A percentile compares a stretch with the other conserved stretches of the same genome.
phyloP scores from a whole-genome alignment of 2,888 invertebrate species.

The Epinotia brunnichana region DNA sequence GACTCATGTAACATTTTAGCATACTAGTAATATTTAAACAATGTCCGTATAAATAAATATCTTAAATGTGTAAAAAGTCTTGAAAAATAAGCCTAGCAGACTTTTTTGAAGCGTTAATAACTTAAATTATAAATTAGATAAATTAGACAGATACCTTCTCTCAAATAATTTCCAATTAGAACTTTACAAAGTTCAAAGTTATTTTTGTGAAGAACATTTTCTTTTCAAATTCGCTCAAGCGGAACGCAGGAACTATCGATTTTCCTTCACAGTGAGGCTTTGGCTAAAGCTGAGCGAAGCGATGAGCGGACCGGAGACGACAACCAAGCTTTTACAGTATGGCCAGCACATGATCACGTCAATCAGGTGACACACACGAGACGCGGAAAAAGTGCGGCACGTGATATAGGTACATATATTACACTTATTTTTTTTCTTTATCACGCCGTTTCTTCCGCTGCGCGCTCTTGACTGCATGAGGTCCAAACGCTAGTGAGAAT shows the following conservation, averaged over 20 bases:
- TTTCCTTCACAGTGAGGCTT: not conserved
- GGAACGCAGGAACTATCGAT: constrained; percentile 34
- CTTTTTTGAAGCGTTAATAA: constrained; percentile 17
- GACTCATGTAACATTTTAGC: too few relatives aligned
- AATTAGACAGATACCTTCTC: constrained; percentile 35
- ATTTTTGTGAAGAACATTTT: constrained; percentile 33
- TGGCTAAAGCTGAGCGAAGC: not conserved
- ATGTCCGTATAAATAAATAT: not conserved
- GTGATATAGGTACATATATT: too few relatives aligned
- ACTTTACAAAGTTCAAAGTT: constrained; percentile 31
- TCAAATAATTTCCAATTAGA: constrained; percentile 36
- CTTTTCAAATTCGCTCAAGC: constrained; percentile 21
- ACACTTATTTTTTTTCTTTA: too few relatives aligned
- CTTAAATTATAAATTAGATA: constrained; percentile 38
- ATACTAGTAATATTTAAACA: not conserved
- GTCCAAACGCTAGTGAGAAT: too few relatives aligned
- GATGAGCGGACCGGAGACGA: not conserved
- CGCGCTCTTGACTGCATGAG: too few relatives aligned
- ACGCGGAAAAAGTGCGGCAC: too few relatives aligned
- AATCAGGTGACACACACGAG: too few relatives aligned
- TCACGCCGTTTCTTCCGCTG: too few relatives aligned
- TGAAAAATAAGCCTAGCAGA: not conserved
- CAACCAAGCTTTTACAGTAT: too few relatives aligned
- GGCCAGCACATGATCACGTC: too few relatives aligned
- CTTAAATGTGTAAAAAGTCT: not conserved